Percentiles rank a stretch among this genome's conserved stretches.
These are phyloP conservation scores for Madoqua kirkii DNA, from an alignment of 2,113 vertebrate genomes.

Conservation along the genomic window DNA sequence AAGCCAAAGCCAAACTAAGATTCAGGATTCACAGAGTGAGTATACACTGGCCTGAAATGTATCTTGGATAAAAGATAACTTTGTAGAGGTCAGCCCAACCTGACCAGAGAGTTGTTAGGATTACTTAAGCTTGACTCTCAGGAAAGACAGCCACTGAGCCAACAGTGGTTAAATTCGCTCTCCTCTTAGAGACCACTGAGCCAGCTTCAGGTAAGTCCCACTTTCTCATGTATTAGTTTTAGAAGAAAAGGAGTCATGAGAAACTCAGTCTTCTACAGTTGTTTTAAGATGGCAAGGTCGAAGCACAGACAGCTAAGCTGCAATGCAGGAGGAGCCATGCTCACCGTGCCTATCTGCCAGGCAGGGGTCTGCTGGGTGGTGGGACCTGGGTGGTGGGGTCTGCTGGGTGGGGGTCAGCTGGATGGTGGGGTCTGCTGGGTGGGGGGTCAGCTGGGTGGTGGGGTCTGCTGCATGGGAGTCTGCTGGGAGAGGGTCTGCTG, in stretches of 20 bases:
- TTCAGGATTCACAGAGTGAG: not conserved
- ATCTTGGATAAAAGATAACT: not conserved
- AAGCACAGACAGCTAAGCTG: not conserved
- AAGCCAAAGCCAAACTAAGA: not conserved
- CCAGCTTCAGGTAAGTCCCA: not conserved
- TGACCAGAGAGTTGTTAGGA: not conserved
- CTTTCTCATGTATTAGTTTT: not conserved
- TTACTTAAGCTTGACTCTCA: not conserved
- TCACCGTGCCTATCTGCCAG: not conserved
- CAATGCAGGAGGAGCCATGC: not conserved
- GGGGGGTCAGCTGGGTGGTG: no score
- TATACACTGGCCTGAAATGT: not conserved
- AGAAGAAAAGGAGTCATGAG: not conserved
- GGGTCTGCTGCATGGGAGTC: not conserved
- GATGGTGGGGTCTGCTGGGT: not conserved
- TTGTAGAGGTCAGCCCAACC: not conserved
- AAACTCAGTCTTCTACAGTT: not conserved
- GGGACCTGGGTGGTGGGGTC: rapidly evolving
- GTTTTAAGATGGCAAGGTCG: not conserved
- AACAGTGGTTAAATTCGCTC: not conserved
- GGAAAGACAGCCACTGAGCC: not conserved
- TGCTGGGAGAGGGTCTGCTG: not conserved
- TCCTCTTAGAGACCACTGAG: not conserved
- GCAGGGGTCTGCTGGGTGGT: not conserved
- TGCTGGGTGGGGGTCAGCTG: not conserved